Evolutionary conservation across 2,888 invertebrate genomes (phyloP), one percentile per base, ranked within the genome.

Genomic region (Leptothorax acervorum): DNA sequence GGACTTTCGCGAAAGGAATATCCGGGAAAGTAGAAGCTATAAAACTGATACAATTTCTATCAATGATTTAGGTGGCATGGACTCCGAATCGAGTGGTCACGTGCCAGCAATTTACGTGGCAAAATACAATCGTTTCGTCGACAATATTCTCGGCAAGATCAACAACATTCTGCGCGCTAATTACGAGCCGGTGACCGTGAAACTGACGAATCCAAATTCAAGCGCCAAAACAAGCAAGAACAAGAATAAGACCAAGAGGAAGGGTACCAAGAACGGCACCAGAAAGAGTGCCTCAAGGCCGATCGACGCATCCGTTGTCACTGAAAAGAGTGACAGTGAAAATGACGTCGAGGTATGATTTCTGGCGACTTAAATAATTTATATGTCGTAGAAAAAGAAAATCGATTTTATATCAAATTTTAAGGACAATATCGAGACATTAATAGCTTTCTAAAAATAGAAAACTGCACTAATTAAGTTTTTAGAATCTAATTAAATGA

Each of bases 121-220:
- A 74, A 98, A 98, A 93, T 98, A 98, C 95, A 98, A 98, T 95
- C 96, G 97, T 89, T 98, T 98, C 94, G 97, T 98, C 82, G 98
- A 98, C 95, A 97, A 97, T 91, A 97, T 98, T 89, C 96, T 98
- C 87, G 96, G 96, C 83, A 96, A 97, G 91, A 98, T 98, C 95
- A 98, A 98, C 95, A 97, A 97, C 90, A 97, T 98, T 84, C 95
- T 98, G 88, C 96, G 97, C 71, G 96, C 96, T 87, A 97, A 97
- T 73, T 98, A 98, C 95, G 98, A 98, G 93, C 98, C 98, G 0
- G 98, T 98, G 83, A 97, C 97, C 88, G 98, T 98, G 0, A 97
- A 97, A 92, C 95, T 97, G 51, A 96, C 96, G 87, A 94, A 94
- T 68, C 96, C 96, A 0, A 96, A 95, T 15, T 95, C 96, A 35